Conservation (phyloP, 64 coral and sea anemone species). For the Porites lutea region DNA sequence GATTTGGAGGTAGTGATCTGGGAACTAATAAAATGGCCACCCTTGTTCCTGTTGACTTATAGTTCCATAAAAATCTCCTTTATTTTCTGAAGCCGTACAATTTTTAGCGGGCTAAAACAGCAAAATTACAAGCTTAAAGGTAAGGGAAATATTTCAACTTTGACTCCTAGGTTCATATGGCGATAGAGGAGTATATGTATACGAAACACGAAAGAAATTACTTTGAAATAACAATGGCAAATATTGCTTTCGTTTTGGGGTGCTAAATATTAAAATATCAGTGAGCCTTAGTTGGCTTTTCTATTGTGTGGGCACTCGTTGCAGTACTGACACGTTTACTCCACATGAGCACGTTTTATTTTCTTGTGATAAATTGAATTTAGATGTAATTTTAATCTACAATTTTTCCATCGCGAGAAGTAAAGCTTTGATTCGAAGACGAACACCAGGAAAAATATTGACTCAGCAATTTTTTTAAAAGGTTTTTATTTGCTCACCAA, state of each 20-base stretch:
- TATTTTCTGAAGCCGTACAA: constrained; percentile 2
- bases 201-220: too few species aligned
- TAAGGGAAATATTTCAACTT: background rate
- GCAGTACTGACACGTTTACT: background rate
- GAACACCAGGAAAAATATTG: too few species aligned
- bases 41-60: background rate
- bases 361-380: too few species aligned
- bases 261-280: background rate
- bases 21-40: constrained; percentile 34
- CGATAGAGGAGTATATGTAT: too few species aligned
- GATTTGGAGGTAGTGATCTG: background rate
- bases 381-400: too few species aligned
- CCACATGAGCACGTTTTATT: too few species aligned
- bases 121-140: background rate
- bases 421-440: too few species aligned
- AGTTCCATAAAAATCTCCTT: background rate
- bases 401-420: too few species aligned
- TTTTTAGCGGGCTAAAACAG: background rate
- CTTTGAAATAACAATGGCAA: background rate
- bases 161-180: background rate
- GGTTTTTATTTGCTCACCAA: background rate
- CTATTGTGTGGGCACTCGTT: background rate
- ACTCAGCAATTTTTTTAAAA: too few species aligned
- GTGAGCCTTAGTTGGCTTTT: background rate
- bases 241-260: background rate